phyloP scores from a whole-genome alignment of 2,797 vertebrate genomes.

The Rallus crepitans region DNA sequence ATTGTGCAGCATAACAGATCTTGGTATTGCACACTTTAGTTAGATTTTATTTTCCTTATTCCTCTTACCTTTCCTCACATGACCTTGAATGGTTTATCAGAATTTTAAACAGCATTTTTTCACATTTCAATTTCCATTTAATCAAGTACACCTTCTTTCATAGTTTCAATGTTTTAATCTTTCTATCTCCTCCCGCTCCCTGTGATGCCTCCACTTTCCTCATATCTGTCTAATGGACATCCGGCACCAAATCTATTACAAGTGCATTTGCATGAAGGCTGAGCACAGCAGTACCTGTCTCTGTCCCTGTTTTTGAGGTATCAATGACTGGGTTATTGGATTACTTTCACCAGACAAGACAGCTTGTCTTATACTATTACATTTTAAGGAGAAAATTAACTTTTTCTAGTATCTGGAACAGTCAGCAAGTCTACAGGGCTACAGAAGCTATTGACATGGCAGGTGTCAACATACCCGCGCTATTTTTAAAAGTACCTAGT shows the following conservation, averaged over 20 bases:
- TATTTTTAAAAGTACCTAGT: background rate
- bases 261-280: background rate
- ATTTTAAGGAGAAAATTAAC: background rate
- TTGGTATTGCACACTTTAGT: background rate
- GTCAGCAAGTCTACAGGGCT: background rate
- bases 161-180: background rate
- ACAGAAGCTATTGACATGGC: accelerated
- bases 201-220: background rate
- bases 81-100: background rate
- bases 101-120: background rate
- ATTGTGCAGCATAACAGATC: background rate
- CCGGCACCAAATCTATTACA: background rate
- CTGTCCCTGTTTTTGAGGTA: background rate
- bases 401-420: background rate
- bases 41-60: background rate
- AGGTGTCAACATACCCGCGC: accelerated
- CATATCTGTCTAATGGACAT: background rate
- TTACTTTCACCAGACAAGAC: background rate
- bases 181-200: background rate
- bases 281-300: background rate
- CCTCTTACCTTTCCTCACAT: background rate
- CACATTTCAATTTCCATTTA: background rate
- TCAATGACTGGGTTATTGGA: background rate
- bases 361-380: background rate
- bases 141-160: background rate